Evolutionary conservation across 2,888 invertebrate species (phyloP), one percentile per base, ranked within the genome.

Genomic region (Cerceris rybyensis): DNA sequence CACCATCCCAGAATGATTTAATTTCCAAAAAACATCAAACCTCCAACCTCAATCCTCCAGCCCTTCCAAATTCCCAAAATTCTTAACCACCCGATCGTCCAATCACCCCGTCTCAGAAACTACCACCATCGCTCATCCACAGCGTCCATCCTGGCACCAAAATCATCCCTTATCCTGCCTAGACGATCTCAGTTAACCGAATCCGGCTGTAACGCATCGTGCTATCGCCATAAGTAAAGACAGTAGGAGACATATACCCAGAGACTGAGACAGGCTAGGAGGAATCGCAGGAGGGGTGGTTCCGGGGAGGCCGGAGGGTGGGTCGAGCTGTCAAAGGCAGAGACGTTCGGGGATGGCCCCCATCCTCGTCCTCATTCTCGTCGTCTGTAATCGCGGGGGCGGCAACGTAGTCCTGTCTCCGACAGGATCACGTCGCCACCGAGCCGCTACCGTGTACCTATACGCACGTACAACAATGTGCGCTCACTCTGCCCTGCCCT

Each of bases 351-450:
- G 92, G 91, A 91, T 90, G 90, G 88, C 75, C 89, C 89, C 88
- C 88, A 86, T 89, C 84, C 86, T 85, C 86, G 87, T 86, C 84
- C 89, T 87, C 88, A 86, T 89, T 87, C 89, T 90, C 90, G 86
- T 88, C 88, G 89, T 91, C 91, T 91, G 90, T 92, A 92, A 92
- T 92, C 92, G 92, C 90, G 90, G 90, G 85, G 85, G 86, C 91
- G 92, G 92, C 91, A 90, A 91, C 90, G 88, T 90, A 91, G 91
- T 90, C 89, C 92, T 92, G 92, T 92, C 90, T 91, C 86, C 90
- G 91, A 91, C 92, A 92, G 92, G 90, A 91, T 91, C 91, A 90
- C 90, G 89, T 90, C 90, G 90, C 89, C 89, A 88, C 88, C 88
- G 88, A 90, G 87, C 89, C 88, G 85, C 88, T 87, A 88, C 88